phyloP scores from a whole-genome alignment of 2,113 vertebrate genomes.

The Taxidea taxus region DNA sequence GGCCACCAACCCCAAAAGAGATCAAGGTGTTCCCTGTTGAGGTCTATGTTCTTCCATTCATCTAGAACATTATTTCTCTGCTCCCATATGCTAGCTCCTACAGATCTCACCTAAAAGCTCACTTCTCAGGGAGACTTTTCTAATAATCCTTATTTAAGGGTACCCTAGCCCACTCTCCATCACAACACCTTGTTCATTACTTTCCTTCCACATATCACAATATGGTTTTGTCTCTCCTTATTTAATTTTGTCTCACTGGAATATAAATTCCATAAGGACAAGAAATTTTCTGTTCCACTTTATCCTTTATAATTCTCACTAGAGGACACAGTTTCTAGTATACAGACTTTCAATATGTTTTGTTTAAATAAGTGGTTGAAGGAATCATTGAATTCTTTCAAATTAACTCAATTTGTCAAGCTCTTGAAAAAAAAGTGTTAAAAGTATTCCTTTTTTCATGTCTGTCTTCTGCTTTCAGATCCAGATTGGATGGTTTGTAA shows the following conservation, averaged over 20 bases:
- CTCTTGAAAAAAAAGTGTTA: neutral
- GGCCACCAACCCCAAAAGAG: neutral
- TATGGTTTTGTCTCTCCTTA: neutral
- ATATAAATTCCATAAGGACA: neutral
- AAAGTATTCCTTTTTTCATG: neutral
- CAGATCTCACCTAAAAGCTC: neutral
- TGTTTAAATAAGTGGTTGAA: neutral
- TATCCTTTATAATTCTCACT: neutral
- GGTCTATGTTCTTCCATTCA: neutral
- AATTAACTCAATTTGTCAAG: neutral
- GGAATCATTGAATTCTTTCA: neutral
- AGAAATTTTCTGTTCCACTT: neutral
- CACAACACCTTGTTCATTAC: neutral
- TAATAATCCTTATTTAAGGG: neutral
- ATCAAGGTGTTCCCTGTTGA: neutral
- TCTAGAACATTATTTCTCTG: neutral
- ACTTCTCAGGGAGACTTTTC: neutral
- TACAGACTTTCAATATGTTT: neutral
- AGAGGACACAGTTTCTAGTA: neutral
- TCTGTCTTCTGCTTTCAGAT: neutral
- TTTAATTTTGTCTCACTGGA: neutral
- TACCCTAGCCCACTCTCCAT: too few species aligned
- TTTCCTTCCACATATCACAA: neutral
- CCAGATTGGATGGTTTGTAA: neutral
- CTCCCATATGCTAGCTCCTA: neutral